Conservation (phyloP, 2,113 vertebrate species). For the Drymodes brunneopygia region DNA sequence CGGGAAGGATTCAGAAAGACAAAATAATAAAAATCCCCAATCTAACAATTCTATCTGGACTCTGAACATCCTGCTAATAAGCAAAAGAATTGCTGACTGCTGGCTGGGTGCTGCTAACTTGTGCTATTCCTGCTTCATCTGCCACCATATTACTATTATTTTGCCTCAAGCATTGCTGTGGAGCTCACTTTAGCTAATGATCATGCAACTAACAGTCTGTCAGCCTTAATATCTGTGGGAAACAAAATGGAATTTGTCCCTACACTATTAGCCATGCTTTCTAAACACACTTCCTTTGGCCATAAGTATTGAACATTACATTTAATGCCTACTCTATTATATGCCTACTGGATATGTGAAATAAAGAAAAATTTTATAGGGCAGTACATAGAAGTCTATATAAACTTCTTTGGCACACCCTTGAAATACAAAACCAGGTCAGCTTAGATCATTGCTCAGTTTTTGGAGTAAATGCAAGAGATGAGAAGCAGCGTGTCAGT, state of each 20-base stretch:
- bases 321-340: neutral
- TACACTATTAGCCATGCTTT: conserved; percentile 19
- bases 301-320: neutral
- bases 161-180: conserved; percentile 39
- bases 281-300: conserved; percentile 11
- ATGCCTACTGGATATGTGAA: neutral
- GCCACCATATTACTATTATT: conserved; percentile 32
- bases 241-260: conserved; percentile 14
- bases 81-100: neutral
- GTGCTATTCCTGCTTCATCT: conserved; percentile 23
- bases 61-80: neutral
- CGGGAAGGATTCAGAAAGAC: neutral
- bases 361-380: neutral
- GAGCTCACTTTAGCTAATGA: conserved; percentile 38
- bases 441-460: neutral
- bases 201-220: conserved; percentile 33
- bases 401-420: neutral
- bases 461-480: neutral
- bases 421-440: neutral
- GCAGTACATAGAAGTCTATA: neutral
- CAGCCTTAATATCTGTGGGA: neutral
- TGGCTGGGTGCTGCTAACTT: conserved; percentile 8
- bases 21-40: neutral
- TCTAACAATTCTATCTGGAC: neutral
- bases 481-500: neutral